phyloP scores from a whole-genome alignment of 2,113 vertebrate species.

The Peucedramus taeniatus region DNA sequence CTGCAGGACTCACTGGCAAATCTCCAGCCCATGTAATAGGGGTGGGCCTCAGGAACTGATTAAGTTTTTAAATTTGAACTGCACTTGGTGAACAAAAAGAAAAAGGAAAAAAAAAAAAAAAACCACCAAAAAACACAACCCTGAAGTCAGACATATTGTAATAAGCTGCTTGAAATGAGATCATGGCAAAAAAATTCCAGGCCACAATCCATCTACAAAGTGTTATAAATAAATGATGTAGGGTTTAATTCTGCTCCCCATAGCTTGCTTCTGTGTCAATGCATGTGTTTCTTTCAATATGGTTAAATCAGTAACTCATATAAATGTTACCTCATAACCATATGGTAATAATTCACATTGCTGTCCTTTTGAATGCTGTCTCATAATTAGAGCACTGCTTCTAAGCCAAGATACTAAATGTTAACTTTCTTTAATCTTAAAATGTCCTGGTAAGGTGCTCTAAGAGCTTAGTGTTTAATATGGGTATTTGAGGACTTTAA shows the following conservation, averaged over 20 bases:
- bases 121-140: background rate
- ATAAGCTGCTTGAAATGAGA: background rate
- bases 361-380: background rate
- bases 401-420: background rate
- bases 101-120: background rate
- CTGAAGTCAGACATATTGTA: background rate
- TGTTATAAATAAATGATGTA: background rate
- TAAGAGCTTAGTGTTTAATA: background rate
- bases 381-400: background rate
- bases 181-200: background rate
- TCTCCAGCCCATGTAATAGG: constrained; percentile 21
- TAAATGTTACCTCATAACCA: background rate
- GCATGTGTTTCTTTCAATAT: background rate
- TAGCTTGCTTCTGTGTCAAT: background rate
- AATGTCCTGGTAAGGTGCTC: background rate
- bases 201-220: background rate
- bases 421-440: background rate
- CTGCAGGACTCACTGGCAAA: constrained; percentile 11
- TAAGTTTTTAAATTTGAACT: background rate
- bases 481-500: background rate
- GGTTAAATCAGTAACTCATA: background rate
- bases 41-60: background rate
- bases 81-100: constrained; percentile 8
- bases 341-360: background rate
- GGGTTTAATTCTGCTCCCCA: background rate